These are phyloP conservation scores for Psittacula derbiana DNA, from an alignment of 2,797 vertebrate genomes.

Conservation along the genomic window DNA sequence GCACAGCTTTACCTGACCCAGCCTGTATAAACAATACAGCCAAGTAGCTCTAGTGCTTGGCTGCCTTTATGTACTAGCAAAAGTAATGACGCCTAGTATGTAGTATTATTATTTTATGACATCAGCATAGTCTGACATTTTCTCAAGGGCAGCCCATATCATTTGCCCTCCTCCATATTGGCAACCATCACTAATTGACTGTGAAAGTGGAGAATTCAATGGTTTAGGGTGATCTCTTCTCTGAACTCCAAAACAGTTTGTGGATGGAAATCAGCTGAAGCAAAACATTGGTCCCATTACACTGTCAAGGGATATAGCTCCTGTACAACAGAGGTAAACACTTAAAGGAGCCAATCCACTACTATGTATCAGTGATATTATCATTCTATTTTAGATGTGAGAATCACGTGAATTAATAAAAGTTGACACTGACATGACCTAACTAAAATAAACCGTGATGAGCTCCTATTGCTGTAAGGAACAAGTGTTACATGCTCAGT, in stretches of 20 bases:
- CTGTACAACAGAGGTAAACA: slow-evolving; percentile 71
- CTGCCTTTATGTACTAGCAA: slow-evolving; percentile 55
- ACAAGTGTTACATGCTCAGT: neutral
- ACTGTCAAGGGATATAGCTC: slow-evolving; percentile 22
- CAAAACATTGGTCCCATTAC: slow-evolving; percentile 47
- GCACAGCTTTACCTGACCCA: slow-evolving; percentile 28
- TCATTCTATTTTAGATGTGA: slow-evolving; percentile 36
- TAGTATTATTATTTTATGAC: slow-evolving; percentile 61
- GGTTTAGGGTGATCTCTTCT: slow-evolving; percentile 67
- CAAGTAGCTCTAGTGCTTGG: slow-evolving; percentile 49
- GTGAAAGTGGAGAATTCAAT: slow-evolving; percentile 68
- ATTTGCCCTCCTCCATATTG: slow-evolving; percentile 61
- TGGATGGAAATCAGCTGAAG: slow-evolving; percentile 68
- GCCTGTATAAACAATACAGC: neutral
- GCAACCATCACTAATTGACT: slow-evolving; percentile 72
- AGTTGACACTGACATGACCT: neutral
- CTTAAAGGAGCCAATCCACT: slow-evolving; percentile 53
- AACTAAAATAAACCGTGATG: slow-evolving; percentile 38
- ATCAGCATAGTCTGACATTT: slow-evolving; percentile 67
- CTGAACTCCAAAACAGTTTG: slow-evolving; percentile 63
- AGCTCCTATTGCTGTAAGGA: slow-evolving; percentile 8
- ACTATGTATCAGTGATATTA: slow-evolving; percentile 10
- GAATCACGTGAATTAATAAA: slow-evolving; percentile 50
- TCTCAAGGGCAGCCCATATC: slow-evolving; percentile 69
- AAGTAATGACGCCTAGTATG: slow-evolving; percentile 62